Evolutionary conservation across 2,113 vertebrate species (phyloP), one percentile per base, ranked within the genome.

Genomic region (Urocynchramus pylzowi): DNA sequence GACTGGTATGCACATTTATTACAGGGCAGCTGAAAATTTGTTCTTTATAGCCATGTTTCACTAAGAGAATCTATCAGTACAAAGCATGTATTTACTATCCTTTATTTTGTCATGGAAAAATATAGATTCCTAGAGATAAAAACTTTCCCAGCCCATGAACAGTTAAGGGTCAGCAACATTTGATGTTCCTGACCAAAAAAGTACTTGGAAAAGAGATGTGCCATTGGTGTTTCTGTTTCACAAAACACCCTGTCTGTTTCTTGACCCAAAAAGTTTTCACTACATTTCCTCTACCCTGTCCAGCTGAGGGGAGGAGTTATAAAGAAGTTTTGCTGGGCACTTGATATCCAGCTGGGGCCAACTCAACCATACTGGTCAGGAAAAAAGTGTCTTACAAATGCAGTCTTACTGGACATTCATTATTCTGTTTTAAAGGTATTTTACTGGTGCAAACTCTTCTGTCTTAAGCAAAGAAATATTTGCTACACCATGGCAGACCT

Each of bases 1-100:
- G n/a, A 37, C 64, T 47, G 13, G 20, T 33, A 42, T 0, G 2
- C 7, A 9, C 1, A 0, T 21, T 61, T 74, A n/a, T 73, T 65
- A 65, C 5, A 52, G 31, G 37, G 28, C 11, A 82, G 33, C 24
- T 70, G 35, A 41, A 70, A 75, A 71, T 42, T 44, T 8, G 0
- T 53, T 83, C 67, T 54, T 7, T 82, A 49, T 23, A 45, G 15
- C 9, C 0, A 0, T 11, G 13, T n/a, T 52, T 63, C 52, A 28
- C 50, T 76, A 53, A 75, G 45, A 59, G 16, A 57, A 57, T 73
- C 9, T 74, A 35, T 52, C 21, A 53, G 11, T 24, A 57, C 14
- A 70, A 67, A 53, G 28, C 23, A 45, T 19, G 4, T 13, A 28
- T 49, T 78, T 88, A 52, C 49, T 70, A 41, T 37, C 2, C 27